These are phyloP conservation scores for Macrosoma leucophasiata DNA, from an alignment of 2,888 invertebrate species.

Conservation along the genomic window DNA sequence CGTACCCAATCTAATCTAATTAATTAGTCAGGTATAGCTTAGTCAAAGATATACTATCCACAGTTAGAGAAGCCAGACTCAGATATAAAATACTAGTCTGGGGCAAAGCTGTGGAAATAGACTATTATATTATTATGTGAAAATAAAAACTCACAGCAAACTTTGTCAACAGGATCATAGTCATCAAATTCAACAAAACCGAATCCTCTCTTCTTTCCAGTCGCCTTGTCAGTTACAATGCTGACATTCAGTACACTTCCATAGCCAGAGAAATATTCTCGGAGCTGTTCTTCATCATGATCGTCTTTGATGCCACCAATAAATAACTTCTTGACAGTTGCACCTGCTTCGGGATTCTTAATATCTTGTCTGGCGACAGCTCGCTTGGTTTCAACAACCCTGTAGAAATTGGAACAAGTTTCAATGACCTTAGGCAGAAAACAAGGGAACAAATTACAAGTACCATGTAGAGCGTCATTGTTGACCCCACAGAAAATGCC, in stretches of 20 bases:
- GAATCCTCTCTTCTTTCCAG: conserved; percentile 95
- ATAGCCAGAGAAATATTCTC: conserved; percentile 88
- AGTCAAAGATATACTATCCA: conserved; percentile 65
- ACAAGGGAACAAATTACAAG: not conserved
- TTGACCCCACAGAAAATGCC: conserved; percentile 68
- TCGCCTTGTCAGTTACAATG: conserved; percentile 93
- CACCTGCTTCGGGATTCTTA: conserved; percentile 93
- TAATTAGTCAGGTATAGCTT: conserved; percentile 65
- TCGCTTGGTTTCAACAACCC: conserved; percentile 97
- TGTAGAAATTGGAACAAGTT: conserved; percentile 23
- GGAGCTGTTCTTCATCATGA: conserved; percentile 91
- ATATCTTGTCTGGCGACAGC: conserved; percentile 96
- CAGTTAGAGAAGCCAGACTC: conserved; percentile 70
- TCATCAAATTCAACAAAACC: conserved; percentile 98
- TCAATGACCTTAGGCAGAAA: conserved; percentile 1
- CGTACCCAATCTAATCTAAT: conserved; percentile 58
- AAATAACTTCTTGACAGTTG: conserved; percentile 95
- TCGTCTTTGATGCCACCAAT: conserved; percentile 97
- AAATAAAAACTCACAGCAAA: conserved; percentile 84
- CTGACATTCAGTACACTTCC: conserved; percentile 90
- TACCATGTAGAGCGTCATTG: conserved; percentile 27
- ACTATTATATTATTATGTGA: conserved; percentile 6
- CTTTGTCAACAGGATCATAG: conserved; percentile 97
- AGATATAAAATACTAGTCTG: conserved; percentile 61
- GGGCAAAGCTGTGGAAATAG: conserved; percentile 65